These are phyloP conservation scores for Heterodera schachtii DNA, from an alignment of 1,140 invertebrate species.

Conservation along the genomic window DNA sequence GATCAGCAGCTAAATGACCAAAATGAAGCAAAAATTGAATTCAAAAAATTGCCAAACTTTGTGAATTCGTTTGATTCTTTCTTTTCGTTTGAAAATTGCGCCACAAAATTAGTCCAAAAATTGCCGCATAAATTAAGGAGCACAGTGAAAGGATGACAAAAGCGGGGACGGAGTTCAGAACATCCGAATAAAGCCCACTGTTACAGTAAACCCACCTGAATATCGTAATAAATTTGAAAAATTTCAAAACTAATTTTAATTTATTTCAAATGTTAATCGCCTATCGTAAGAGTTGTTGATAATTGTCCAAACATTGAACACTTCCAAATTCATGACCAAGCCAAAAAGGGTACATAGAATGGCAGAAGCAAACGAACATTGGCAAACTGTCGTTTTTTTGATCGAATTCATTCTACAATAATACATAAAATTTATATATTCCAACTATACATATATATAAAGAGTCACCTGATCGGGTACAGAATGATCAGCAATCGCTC, in stretches of 20 bases:
- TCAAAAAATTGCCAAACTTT: neutral
- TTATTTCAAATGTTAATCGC: neutral
- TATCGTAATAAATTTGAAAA: slow-evolving; percentile 1
- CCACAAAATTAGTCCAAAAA: slow-evolving; percentile 23
- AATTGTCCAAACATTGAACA: slow-evolving; percentile 13
- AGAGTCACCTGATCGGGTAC: slow-evolving; percentile 6
- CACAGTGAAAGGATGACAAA: slow-evolving; percentile 13
- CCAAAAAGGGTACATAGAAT: slow-evolving; percentile 14
- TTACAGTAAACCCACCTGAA: slow-evolving; percentile 17
- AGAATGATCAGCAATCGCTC: slow-evolving; percentile 22
- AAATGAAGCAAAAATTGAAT: neutral
- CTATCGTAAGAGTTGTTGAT: slow-evolving; percentile 17
- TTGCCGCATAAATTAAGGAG: slow-evolving; percentile 1
- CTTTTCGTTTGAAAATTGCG: slow-evolving; percentile 21
- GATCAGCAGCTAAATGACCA: neutral
- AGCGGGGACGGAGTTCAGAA: neutral
- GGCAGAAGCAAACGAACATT: neutral
- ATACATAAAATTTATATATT: neutral
- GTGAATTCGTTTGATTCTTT: neutral
- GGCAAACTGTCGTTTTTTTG: neutral
- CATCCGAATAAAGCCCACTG: slow-evolving; percentile 25
- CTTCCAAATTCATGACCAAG: neutral
- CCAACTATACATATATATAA: neutral
- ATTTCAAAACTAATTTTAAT: neutral
- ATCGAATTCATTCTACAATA: slow-evolving; percentile 19